These are phyloP conservation scores for Macropis europaea DNA, from an alignment of 2,888 invertebrate genomes.

Conservation along the genomic window DNA sequence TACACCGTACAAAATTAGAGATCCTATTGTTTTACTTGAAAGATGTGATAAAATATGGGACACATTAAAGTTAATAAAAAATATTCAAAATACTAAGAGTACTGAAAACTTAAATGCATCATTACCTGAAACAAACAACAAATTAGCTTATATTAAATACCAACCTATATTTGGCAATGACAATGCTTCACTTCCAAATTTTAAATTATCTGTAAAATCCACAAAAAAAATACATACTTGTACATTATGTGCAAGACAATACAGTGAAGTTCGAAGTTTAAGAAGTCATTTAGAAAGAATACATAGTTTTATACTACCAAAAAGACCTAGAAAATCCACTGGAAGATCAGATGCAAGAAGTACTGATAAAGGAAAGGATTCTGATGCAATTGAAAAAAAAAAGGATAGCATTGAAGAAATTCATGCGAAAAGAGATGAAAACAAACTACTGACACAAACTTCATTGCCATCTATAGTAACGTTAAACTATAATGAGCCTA, in stretches of 20 bases:
- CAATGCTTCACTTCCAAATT: slow-evolving; percentile 67
- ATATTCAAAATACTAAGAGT: slow-evolving; percentile 47
- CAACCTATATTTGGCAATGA: slow-evolving; percentile 63
- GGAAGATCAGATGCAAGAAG: not conserved
- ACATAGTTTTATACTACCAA: slow-evolving; percentile 66
- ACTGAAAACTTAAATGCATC: not conserved
- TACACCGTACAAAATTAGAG: slow-evolving; percentile 61
- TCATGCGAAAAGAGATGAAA: slow-evolving; percentile 1
- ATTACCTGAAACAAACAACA: not conserved
- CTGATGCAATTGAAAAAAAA: not conserved
- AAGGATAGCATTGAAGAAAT: not conserved
- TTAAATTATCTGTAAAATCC: slow-evolving; percentile 68
- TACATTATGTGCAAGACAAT: slow-evolving; percentile 68
- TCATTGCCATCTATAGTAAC: not conserved
- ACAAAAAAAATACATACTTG: slow-evolving; percentile 69
- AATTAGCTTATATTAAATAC: slow-evolving; percentile 58
- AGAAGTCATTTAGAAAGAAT: slow-evolving; percentile 62
- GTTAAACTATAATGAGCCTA: not conserved
- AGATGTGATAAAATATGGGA: slow-evolving; percentile 78
- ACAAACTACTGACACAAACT: not conserved
- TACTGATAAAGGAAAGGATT: not conserved
- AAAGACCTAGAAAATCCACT: not conserved
- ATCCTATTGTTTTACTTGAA: slow-evolving; percentile 68
- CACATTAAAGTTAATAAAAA: slow-evolving; percentile 73
- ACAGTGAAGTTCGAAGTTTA: slow-evolving; percentile 56